Conservation (phyloP, 2,113 vertebrate species). For the Puma concolor region DNA sequence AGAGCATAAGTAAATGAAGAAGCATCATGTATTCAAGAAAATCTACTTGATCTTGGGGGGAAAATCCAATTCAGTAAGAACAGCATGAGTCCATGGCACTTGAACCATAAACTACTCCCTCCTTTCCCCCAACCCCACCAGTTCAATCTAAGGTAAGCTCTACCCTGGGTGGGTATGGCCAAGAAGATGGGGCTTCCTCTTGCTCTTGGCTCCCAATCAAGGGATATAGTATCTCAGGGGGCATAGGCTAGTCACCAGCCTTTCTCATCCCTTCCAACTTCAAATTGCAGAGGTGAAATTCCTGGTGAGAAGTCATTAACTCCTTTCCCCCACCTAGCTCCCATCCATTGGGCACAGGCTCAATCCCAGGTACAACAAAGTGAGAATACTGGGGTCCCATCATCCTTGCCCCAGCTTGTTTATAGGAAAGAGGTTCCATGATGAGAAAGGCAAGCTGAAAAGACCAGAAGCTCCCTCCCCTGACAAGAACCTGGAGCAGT, state of each 20-base stretch:
- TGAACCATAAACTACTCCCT: no score
- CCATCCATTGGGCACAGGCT: neutral
- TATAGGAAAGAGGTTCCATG: neutral
- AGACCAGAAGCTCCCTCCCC: neutral
- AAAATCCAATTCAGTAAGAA: neutral
- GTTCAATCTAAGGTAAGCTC: neutral
- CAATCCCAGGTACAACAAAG: neutral
- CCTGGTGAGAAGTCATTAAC: neutral
- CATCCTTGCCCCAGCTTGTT: neutral
- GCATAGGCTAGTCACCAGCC: neutral
- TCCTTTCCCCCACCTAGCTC: neutral
- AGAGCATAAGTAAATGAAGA: neutral
- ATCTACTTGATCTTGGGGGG: neutral
- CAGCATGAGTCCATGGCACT: neutral
- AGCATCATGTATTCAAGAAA: neutral
- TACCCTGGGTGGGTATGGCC: fast-evolving
- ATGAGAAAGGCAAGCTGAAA: neutral
- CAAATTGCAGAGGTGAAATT: neutral
- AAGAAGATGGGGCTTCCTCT: neutral
- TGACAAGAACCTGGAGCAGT: neutral
- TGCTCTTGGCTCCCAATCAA: neutral
- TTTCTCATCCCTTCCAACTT: neutral
- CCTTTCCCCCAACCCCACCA: neutral
- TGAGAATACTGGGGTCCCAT: neutral
- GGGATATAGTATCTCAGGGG: neutral